A percentile compares a stretch with the other conserved stretches of the same genome.
Evolutionary conservation across 1,140 invertebrate genomes (phyloP).

Genomic region (Thereuonema tuberculata): DNA sequence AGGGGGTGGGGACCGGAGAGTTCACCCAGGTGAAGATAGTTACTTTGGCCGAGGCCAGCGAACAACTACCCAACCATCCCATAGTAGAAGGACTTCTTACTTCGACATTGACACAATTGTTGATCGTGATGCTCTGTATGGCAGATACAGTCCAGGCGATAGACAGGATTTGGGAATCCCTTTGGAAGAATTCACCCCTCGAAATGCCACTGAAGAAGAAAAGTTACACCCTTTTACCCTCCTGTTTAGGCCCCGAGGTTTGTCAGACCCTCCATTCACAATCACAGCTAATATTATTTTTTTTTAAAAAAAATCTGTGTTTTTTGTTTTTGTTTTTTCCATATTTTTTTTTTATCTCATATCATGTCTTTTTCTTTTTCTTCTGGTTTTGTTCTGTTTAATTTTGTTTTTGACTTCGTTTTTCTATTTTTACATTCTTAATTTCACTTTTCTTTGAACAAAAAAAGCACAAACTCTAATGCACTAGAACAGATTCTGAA

Average conservation of each 20-base stretch:
- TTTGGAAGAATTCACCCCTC: background rate
- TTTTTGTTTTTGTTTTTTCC: too few relatives aligned
- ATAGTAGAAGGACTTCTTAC: background rate
- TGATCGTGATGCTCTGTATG: background rate
- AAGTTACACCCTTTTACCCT: background rate
- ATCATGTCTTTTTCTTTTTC: too few relatives aligned
- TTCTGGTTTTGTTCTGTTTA: background rate
- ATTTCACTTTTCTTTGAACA: background rate
- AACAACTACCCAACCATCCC: background rate
- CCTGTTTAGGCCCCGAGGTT: background rate
- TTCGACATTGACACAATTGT: background rate
- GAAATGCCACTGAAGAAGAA: background rate
- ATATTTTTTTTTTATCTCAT: background rate
- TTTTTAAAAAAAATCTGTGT: too few relatives aligned
- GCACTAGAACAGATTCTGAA: too few relatives aligned
- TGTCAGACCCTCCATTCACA: background rate
- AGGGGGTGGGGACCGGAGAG: too few relatives aligned
- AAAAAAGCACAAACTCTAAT: background rate
- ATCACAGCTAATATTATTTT: background rate
- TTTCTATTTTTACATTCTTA: background rate
- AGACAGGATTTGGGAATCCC: background rate
- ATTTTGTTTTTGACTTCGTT: background rate
- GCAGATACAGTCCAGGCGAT: constrained; percentile 4
- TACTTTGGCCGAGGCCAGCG: background rate
- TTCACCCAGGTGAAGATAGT: background rate